A percentile compares a stretch with the other conserved stretches of the same genome.
Conservation (phyloP, 2,888 invertebrate genomes). For the Dynastes hyllus region DNA sequence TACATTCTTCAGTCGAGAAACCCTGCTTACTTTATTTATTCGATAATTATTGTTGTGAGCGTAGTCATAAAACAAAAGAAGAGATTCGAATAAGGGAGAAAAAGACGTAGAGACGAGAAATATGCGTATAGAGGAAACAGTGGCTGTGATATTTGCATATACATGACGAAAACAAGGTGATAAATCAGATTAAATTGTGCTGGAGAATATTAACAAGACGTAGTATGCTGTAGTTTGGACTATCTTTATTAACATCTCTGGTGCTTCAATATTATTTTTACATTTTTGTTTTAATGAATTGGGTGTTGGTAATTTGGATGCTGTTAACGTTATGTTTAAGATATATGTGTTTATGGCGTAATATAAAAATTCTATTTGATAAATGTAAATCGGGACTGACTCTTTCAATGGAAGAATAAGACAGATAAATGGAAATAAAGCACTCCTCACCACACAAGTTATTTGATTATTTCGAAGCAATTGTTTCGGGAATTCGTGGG, state of each 20-base stretch:
- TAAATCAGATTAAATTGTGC: slow-evolving; percentile 37
- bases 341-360: no score
- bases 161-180: slow-evolving; percentile 27
- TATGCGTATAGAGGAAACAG: slow-evolving; percentile 8
- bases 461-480: no score
- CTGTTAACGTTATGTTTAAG: background rate
- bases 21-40: slow-evolving; percentile 24
- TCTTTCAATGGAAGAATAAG: no score
- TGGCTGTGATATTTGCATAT: slow-evolving; percentile 29
- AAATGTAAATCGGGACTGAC: no score
- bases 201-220: slow-evolving; percentile 24
- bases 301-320: background rate
- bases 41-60: slow-evolving; percentile 39
- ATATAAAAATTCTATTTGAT: no score
- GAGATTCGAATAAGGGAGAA: background rate
- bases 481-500: no score
- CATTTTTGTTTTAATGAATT: background rate
- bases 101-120: slow-evolving; percentile 1
- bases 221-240: slow-evolving; percentile 9
- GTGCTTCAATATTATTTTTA: background rate
- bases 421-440: no score
- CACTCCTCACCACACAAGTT: no score
- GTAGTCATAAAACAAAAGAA: slow-evolving; percentile 9
- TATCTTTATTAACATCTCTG: background rate
- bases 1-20: slow-evolving; percentile 24